phyloP scores from a whole-genome alignment of 2,113 vertebrate species.

The Petrocephalus microphthalmus region DNA sequence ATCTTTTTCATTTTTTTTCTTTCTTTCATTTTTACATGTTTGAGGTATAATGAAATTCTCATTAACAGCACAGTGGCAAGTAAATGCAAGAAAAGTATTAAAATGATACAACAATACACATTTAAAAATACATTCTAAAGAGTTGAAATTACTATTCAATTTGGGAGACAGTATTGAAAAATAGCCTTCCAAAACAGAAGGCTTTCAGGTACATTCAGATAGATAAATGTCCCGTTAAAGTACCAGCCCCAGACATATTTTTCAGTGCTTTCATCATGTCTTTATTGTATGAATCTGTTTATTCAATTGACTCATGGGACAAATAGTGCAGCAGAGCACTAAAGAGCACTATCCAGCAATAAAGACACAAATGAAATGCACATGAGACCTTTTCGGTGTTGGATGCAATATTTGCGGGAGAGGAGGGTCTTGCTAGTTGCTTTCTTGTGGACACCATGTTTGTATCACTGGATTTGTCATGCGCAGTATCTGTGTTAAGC shows the following conservation, averaged over 20 bases:
- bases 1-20: background rate
- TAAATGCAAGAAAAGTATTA: background rate
- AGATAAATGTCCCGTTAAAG: background rate
- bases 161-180: background rate
- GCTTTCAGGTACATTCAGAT: background rate
- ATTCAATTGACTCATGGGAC: background rate
- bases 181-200: background rate
- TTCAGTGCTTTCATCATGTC: background rate
- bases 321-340: background rate
- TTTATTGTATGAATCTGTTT: background rate
- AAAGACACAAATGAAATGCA: background rate
- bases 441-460: background rate
- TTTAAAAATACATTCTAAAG: background rate
- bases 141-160: background rate
- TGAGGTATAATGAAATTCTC: background rate
- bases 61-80: background rate
- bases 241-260: background rate
- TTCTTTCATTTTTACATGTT: background rate
- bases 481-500: background rate
- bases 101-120: background rate
- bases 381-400: background rate
- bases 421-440: background rate
- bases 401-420: background rate
- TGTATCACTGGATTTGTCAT: background rate
- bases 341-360: background rate